Evolutionary conservation across 2,113 vertebrate species (phyloP).

Genomic region (Clarias batrachus): DNA sequence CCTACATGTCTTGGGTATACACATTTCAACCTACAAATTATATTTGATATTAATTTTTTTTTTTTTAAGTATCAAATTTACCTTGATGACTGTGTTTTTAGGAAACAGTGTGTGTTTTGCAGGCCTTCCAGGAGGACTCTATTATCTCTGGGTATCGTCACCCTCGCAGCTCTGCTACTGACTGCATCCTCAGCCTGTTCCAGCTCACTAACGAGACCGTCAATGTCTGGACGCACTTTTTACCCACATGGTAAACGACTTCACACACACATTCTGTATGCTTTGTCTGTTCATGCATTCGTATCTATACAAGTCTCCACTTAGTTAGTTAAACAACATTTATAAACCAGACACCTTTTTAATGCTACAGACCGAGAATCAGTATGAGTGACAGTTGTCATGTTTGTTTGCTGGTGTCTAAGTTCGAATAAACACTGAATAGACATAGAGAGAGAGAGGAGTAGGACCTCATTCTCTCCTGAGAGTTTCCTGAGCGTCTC

Average conservation of each 20-base stretch:
- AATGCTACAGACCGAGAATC: background rate
- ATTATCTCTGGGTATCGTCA: constrained; percentile 91
- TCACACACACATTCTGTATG: background rate
- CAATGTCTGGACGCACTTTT: constrained; percentile 94
- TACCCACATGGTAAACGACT: constrained; percentile 81
- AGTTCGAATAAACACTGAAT: constrained; percentile 2
- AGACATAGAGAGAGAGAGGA: constrained; percentile 15
- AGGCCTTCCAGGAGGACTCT: constrained; percentile 88
- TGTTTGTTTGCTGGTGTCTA: constrained; percentile 37
- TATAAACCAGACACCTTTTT: background rate
- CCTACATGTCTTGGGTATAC: background rate
- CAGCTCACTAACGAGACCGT: constrained; percentile 94
- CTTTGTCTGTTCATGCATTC: background rate
- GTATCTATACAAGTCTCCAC: background rate
- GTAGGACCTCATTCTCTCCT: background rate
- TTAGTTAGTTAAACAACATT: background rate
- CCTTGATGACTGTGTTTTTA: background rate
- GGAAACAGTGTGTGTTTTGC: background rate
- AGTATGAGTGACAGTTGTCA: constrained; percentile 16
- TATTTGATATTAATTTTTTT: background rate
- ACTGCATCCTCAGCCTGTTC: constrained; percentile 90
- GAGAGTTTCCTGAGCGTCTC: background rate
- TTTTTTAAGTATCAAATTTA: background rate
- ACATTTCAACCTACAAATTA: background rate
- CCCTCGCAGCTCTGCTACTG: constrained; percentile 80